Conservation (phyloP, 2,113 vertebrate genomes). For the Chloroceryle aenea region DNA sequence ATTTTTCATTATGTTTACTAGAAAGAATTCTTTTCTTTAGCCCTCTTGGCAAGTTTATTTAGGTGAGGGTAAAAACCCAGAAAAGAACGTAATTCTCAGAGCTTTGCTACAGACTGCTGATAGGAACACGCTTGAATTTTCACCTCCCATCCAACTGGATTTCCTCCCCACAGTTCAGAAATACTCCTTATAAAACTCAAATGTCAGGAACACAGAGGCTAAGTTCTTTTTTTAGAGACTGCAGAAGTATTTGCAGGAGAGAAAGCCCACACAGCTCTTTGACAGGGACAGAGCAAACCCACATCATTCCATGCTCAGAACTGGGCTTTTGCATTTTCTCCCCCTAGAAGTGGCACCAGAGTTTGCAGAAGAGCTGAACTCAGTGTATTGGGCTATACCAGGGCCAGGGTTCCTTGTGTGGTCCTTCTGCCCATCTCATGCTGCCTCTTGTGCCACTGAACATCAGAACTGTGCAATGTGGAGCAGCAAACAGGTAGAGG, state of each 20-base stretch:
- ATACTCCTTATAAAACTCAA: constrained; percentile 26
- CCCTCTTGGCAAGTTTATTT: not conserved
- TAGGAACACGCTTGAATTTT: constrained; percentile 39
- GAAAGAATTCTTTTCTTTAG: not conserved
- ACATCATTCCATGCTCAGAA: not conserved
- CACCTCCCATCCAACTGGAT: constrained; percentile 56
- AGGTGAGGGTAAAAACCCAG: not conserved
- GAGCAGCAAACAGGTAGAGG: not conserved
- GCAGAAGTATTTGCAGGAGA: constrained; percentile 35
- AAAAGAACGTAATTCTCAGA: constrained; percentile 27
- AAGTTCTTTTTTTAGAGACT: constrained; percentile 58
- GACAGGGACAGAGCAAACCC: constrained; percentile 26
- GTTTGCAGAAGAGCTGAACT: not conserved
- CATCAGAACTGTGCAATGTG: no score
- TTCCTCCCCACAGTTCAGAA: constrained; percentile 47
- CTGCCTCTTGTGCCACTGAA: not conserved
- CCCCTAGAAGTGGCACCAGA: not conserved
- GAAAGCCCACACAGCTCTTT: constrained; percentile 56
- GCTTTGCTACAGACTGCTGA: constrained; percentile 7
- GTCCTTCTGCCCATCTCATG: not conserved
- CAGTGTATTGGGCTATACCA: not conserved
- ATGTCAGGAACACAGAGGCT: constrained; percentile 60
- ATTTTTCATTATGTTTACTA: not conserved
- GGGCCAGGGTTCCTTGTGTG: not conserved
- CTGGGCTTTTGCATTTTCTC: not conserved